These are phyloP conservation scores for Proisotoma minuta DNA, from an alignment of 2,888 invertebrate species.

Conservation along the genomic window DNA sequence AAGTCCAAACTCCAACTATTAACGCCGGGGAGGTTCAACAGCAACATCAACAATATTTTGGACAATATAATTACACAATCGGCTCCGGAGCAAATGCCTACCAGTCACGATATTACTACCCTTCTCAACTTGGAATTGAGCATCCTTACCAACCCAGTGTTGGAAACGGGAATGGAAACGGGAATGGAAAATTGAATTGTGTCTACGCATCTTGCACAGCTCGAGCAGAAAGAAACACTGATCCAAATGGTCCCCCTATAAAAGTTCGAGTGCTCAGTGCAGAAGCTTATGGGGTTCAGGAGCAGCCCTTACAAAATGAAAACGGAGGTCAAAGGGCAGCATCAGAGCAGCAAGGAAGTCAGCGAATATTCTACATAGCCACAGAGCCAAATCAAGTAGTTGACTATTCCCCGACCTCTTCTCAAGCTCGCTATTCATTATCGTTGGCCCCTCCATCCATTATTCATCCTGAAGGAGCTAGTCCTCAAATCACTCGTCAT, in stretches of 20 bases:
- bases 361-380: constrained; percentile 39
- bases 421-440: no score
- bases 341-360: constrained; percentile 11
- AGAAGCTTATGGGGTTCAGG: constrained; percentile 39
- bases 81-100: background rate
- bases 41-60: background rate
- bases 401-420: constrained; percentile 3
- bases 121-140: constrained; percentile 23
- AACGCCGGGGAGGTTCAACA: background rate
- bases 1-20: background rate
- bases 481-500: background rate
- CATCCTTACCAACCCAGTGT: constrained; percentile 8
- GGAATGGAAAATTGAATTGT: constrained; percentile 22
- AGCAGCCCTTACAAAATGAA: background rate
- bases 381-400: constrained; percentile 39
- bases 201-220: constrained; percentile 41
- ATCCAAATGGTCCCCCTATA: constrained; percentile 28
- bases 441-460: background rate
- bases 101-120: constrained; percentile 13
- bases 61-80: background rate
- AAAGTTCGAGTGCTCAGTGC: constrained; percentile 39
- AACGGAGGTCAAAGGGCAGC: no score
- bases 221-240: constrained; percentile 27
- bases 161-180: constrained; percentile 7
- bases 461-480: background rate